phyloP scores from a whole-genome alignment of 2,888 invertebrate genomes.

The Sepioteuthis lessoniana region DNA sequence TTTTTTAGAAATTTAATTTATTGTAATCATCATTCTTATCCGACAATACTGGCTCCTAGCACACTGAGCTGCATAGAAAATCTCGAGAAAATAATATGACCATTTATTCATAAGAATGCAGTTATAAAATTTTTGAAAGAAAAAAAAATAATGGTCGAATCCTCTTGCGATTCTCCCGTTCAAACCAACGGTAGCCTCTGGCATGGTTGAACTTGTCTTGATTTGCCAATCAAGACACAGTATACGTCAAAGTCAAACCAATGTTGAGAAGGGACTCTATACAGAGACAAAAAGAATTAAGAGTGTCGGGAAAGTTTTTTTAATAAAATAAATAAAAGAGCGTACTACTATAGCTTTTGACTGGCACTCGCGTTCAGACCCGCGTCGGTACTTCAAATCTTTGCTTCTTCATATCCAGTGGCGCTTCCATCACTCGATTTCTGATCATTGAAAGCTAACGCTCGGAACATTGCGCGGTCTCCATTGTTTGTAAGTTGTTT shows the following conservation, averaged over 20 bases:
- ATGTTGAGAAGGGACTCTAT: neutral
- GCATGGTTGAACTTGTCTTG: neutral
- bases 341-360: neutral
- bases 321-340: neutral
- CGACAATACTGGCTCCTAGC: neutral
- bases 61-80: neutral
- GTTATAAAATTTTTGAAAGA: neutral
- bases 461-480: neutral
- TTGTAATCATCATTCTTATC: neutral
- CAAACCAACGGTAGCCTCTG: neutral
- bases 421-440: neutral
- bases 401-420: too few species aligned
- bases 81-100: neutral
- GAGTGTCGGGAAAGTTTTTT: neutral
- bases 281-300: neutral
- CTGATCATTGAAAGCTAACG: neutral
- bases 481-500: neutral
- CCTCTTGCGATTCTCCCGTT: neutral
- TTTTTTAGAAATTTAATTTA: neutral
- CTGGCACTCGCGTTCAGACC: neutral
- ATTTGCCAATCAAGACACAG: neutral
- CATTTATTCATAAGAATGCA: neutral
- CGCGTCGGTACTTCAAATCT: neutral
- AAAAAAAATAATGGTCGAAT: neutral
- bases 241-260: neutral